Conservation (phyloP, 2,888 invertebrate species). For the Phragmatobia fuliginosa region DNA sequence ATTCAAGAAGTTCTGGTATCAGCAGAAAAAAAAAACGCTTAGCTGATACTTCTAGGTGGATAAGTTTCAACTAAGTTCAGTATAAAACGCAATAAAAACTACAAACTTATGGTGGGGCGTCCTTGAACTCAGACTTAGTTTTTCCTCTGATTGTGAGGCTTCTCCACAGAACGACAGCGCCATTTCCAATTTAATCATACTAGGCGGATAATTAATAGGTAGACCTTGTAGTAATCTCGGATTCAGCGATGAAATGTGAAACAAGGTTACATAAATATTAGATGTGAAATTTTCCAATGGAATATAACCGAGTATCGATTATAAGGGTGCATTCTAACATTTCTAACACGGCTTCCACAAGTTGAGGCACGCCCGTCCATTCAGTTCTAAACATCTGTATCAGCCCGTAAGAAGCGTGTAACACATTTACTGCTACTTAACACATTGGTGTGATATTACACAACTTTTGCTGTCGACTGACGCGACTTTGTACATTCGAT, state of each 20-base stretch:
- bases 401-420: slow-evolving; percentile 53
- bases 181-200: background rate
- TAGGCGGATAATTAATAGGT: background rate
- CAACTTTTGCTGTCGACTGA: slow-evolving; percentile 65
- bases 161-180: background rate
- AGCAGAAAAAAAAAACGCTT: background rate
- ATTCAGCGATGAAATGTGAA: background rate
- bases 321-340: slow-evolving; percentile 25
- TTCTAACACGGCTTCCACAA: slow-evolving; percentile 34
- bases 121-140: background rate
- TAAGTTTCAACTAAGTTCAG: background rate
- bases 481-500: slow-evolving; percentile 49
- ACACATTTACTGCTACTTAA: slow-evolving; percentile 65
- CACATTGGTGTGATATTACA: slow-evolving; percentile 77
- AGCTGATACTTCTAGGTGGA: background rate
- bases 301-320: slow-evolving; percentile 46
- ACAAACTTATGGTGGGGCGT: background rate
- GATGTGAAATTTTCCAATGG: slow-evolving; percentile 24
- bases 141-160: background rate
- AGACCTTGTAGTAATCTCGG: background rate
- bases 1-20: background rate
- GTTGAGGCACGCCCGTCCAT: slow-evolving; percentile 47
- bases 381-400: slow-evolving; percentile 52
- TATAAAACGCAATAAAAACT: background rate
- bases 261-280: slow-evolving; percentile 3